Conservation (phyloP, 2,888 invertebrate species). For the Mesopsocus fuscifrons region DNA sequence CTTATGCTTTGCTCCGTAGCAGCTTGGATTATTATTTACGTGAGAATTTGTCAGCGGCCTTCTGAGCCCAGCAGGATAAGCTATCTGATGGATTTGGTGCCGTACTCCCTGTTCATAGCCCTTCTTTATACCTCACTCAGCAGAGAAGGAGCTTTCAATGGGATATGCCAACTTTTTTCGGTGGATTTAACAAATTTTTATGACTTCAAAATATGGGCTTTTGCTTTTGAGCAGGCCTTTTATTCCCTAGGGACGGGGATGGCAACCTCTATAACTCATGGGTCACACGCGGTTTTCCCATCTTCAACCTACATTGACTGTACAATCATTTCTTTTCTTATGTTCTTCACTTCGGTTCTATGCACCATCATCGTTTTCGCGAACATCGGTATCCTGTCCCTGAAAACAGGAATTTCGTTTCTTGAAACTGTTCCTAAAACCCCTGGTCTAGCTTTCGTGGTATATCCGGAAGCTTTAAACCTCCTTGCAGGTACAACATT, state of each 20-base stretch:
- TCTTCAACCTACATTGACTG: background rate
- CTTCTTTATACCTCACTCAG: background rate
- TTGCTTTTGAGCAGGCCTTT: background rate
- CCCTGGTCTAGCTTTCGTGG: background rate
- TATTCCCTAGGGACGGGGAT: background rate
- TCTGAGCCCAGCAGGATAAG: background rate
- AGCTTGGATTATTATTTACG: background rate
- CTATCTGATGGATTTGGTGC: background rate
- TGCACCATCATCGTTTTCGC: background rate
- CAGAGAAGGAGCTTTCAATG: background rate
- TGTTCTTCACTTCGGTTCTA: background rate
- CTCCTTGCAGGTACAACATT: background rate
- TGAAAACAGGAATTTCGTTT: background rate
- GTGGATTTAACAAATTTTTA: background rate
- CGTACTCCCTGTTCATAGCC: background rate
- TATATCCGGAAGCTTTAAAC: background rate
- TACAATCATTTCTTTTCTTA: background rate
- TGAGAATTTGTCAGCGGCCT: background rate
- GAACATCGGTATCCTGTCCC: background rate
- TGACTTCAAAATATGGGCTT: background rate
- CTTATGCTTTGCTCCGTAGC: background rate
- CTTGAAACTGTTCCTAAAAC: background rate
- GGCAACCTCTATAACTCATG: background rate
- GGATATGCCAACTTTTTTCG: background rate
- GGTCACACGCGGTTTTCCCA: background rate